These are phyloP conservation scores for Malurus elegans DNA, from an alignment of 2,113 vertebrate species.

Conservation along the genomic window DNA sequence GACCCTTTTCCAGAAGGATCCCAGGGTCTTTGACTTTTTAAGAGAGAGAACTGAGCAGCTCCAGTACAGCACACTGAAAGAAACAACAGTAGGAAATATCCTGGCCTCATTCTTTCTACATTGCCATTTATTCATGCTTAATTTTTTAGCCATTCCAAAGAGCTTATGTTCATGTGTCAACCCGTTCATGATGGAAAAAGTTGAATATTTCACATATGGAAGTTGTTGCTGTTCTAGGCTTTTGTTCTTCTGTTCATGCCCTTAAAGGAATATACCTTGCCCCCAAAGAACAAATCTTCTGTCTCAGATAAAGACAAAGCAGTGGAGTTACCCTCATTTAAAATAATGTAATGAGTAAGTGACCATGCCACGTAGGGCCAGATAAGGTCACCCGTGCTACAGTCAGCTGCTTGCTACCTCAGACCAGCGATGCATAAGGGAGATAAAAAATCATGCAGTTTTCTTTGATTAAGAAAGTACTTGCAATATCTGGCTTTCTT, in stretches of 20 bases:
- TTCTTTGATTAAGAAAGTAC: conserved; percentile 13
- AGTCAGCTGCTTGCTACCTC: background rate
- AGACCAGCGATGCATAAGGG: background rate
- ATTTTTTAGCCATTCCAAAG: background rate
- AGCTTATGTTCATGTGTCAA: background rate
- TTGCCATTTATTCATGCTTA: background rate
- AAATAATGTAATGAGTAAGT: background rate
- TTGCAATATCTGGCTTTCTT: background rate
- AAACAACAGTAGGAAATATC: background rate
- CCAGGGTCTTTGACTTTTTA: background rate
- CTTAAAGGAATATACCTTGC: background rate
- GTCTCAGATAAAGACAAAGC: background rate
- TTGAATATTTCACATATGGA: background rate
- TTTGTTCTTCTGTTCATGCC: background rate
- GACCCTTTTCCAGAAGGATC: background rate
- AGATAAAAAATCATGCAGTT: background rate
- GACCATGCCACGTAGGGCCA: background rate
- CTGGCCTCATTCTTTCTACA: background rate
- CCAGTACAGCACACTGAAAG: background rate
- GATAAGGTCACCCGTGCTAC: background rate
- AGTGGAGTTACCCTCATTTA: background rate
- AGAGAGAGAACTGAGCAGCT: background rate
- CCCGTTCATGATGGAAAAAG: background rate
- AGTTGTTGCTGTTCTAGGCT: background rate
- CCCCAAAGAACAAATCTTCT: background rate